A percentile compares a stretch with the other conserved stretches of the same genome.
phyloP scores from a whole-genome alignment of 2,797 vertebrate genomes.

The Microhierax caerulescens region DNA sequence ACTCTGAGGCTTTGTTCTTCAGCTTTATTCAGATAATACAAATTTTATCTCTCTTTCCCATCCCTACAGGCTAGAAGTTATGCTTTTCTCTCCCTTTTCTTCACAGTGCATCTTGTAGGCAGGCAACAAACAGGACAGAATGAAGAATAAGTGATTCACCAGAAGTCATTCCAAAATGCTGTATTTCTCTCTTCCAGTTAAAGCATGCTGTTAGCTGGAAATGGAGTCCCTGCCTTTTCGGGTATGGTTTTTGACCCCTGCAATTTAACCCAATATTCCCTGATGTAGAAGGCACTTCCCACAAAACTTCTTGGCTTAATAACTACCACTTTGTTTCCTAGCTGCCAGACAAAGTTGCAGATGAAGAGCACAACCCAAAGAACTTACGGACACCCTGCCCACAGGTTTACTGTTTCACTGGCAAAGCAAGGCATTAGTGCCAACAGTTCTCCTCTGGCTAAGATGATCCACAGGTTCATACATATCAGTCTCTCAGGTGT shows the following conservation, averaged over 20 bases:
- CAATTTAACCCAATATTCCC: neutral
- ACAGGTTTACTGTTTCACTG: neutral
- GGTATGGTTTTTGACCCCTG: neutral
- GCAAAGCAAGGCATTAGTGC: neutral
- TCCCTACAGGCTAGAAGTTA: neutral
- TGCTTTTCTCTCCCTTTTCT: neutral
- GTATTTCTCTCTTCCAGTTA: neutral
- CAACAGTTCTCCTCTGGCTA: neutral
- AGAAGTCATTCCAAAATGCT: neutral
- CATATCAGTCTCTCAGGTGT: neutral
- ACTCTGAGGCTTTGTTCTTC: neutral
- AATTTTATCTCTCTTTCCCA: neutral
- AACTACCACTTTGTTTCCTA: neutral
- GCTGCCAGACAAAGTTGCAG: neutral
- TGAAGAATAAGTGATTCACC: neutral
- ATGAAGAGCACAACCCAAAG: neutral
- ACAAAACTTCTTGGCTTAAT: neutral
- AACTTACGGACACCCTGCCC: fast-evolving
- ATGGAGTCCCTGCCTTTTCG: neutral
- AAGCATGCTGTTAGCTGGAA: neutral
- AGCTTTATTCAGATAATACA: neutral
- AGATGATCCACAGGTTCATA: neutral
- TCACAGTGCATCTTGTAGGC: neutral
- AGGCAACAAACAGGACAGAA: neutral
- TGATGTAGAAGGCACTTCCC: fast-evolving